Conservation (phyloP, 2,113 vertebrate genomes). For the Leptocoma aspasia region DNA sequence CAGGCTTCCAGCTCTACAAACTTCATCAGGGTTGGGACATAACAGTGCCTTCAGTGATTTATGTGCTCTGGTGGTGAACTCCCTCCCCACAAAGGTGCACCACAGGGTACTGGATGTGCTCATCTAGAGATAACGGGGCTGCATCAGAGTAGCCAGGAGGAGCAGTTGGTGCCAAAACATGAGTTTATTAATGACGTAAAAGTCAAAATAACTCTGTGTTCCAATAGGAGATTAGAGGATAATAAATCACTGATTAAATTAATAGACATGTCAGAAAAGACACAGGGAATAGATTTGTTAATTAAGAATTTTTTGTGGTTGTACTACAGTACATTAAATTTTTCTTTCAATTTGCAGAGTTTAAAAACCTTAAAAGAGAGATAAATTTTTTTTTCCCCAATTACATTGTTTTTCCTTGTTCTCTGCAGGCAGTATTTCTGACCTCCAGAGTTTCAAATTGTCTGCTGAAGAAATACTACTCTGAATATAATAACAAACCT, state of each 20-base stretch:
- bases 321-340: neutral
- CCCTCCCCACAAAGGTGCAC: neutral
- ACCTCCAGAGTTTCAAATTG: neutral
- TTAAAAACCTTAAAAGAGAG: neutral
- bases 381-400: accelerated
- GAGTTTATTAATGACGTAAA: neutral
- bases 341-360: neutral
- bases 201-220: neutral
- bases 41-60: neutral
- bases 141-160: neutral
- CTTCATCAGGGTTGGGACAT: neutral
- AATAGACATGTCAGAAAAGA: neutral
- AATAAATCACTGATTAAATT: neutral
- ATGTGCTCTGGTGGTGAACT: neutral
- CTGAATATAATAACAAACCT: neutral
- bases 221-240: neutral
- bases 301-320: neutral
- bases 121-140: neutral
- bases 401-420: neutral
- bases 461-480: neutral
- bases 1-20: neutral
- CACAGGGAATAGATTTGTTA: neutral
- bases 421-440: neutral
- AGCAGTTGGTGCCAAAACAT: neutral
- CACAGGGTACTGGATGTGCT: neutral